A percentile compares a stretch with the other conserved stretches of the same genome.
These are phyloP conservation scores for Enteromius thamalakanensis DNA, from an alignment of 2,797 vertebrate genomes.

Conservation along the genomic window DNA sequence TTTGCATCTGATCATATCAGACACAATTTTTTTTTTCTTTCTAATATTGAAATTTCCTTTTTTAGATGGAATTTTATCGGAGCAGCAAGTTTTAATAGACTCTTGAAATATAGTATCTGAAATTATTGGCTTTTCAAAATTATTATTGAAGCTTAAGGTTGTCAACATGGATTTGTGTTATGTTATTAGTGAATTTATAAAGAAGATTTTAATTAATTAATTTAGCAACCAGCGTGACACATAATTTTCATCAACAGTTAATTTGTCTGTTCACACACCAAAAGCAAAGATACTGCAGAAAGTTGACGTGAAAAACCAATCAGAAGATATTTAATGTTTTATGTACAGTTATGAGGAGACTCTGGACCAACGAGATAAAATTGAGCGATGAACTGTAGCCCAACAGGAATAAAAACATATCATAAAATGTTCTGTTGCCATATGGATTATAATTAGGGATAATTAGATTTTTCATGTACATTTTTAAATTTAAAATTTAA, in stretches of 20 bases:
- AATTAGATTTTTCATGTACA: accelerated
- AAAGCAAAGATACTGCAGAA: not conserved
- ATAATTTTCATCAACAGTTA: not conserved
- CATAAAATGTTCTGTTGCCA: not conserved
- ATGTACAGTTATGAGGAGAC: not conserved
- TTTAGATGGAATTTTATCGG: constrained; percentile 14
- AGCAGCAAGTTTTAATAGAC: not conserved
- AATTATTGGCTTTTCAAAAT: constrained; percentile 12
- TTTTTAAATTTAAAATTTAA: not conserved
- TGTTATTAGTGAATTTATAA: constrained; percentile 18
- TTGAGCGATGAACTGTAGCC: not conserved
- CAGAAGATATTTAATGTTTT: not conserved
- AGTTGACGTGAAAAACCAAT: not conserved
- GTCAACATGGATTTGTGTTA: constrained; percentile 10
- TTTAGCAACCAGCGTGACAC: not conserved
- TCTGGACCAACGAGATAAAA: not conserved
- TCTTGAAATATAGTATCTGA: not conserved
- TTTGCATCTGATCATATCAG: not conserved
- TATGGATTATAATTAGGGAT: not conserved
- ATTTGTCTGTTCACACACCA: not conserved
- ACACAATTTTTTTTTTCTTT: not conserved
- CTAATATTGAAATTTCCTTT: not conserved
- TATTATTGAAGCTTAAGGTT: constrained; percentile 24
- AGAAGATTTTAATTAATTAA: not conserved
- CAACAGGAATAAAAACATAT: not conserved